Evolutionary conservation across 1,140 invertebrate genomes (phyloP).

Genomic region (Aphaenogaster floridana): DNA sequence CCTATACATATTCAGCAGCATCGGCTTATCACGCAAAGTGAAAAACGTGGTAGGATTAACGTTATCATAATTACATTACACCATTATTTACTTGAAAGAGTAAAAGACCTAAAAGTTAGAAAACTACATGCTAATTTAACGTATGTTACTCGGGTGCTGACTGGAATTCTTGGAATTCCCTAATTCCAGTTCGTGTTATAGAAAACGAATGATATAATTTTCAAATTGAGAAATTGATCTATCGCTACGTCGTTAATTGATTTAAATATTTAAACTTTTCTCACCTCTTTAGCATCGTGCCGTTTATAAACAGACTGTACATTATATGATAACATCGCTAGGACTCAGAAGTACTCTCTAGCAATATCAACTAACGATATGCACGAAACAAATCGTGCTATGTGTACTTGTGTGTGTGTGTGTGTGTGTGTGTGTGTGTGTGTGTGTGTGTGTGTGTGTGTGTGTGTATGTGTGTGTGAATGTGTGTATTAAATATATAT

Average conservation of each 20-base stretch:
- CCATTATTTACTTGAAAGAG: slow-evolving; percentile 58
- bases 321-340: slow-evolving; percentile 68
- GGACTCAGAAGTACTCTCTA: slow-evolving; percentile 73
- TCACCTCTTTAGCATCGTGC: slow-evolving; percentile 64
- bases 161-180: slow-evolving; percentile 33
- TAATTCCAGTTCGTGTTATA: slow-evolving; percentile 19
- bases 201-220: slow-evolving; percentile 32
- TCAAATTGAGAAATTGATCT: slow-evolving; percentile 11
- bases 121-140: slow-evolving; percentile 63
- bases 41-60: slow-evolving; percentile 37
- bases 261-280: slow-evolving; percentile 38
- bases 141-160: slow-evolving; percentile 44
- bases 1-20: slow-evolving; percentile 18
- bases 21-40: slow-evolving; percentile 28
- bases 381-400: not conserved
- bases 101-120: slow-evolving; percentile 69
- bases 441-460: too few species aligned
- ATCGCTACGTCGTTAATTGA: slow-evolving; percentile 23
- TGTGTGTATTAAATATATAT: not conserved
- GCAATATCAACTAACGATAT: slow-evolving; percentile 20
- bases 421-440: too few species aligned
- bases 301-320: slow-evolving; percentile 75
- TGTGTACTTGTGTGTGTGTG: not conserved
- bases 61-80: slow-evolving; percentile 51
- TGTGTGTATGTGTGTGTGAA: too few species aligned